Percentiles rank a stretch among this genome's conserved stretches.
Conservation (phyloP, 2,797 vertebrate genomes). For the Yasuhikotakia modesta region DNA sequence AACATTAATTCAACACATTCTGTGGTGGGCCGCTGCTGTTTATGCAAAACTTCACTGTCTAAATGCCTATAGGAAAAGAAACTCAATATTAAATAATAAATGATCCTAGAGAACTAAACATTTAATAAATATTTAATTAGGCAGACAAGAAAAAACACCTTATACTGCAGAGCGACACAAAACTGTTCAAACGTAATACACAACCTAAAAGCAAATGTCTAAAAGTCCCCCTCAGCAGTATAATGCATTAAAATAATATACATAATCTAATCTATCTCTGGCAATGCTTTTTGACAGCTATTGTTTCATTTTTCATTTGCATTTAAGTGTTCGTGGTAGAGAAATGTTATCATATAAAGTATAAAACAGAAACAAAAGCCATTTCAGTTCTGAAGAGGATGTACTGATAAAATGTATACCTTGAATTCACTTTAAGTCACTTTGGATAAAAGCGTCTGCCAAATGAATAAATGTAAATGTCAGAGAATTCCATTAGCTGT, state of each 20-base stretch:
- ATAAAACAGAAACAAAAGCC: background rate
- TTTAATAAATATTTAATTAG: background rate
- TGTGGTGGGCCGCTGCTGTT: background rate
- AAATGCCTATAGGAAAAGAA: background rate
- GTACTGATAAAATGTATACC: no score
- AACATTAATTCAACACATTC: background rate
- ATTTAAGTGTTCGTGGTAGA: background rate
- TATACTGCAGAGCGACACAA: background rate
- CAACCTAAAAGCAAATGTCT: background rate
- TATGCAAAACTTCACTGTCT: background rate
- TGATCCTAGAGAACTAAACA: background rate
- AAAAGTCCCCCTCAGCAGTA: conserved; percentile 13
- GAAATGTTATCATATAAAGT: background rate
- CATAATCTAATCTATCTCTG: conserved; percentile 5
- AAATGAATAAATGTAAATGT: no score
- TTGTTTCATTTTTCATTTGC: conserved; percentile 31
- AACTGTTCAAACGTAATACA: background rate
- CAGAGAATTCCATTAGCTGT: conserved; percentile 3
- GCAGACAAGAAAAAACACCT: background rate
- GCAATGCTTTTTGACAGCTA: conserved; percentile 26
- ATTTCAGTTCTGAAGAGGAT: conserved; percentile 15
- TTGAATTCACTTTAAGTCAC: no score
- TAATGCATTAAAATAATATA: conserved; percentile 2
- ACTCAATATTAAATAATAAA: background rate
- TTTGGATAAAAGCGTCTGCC: no score